Conservation (phyloP, 2,888 invertebrate species). For the Ceramica pisi region DNA sequence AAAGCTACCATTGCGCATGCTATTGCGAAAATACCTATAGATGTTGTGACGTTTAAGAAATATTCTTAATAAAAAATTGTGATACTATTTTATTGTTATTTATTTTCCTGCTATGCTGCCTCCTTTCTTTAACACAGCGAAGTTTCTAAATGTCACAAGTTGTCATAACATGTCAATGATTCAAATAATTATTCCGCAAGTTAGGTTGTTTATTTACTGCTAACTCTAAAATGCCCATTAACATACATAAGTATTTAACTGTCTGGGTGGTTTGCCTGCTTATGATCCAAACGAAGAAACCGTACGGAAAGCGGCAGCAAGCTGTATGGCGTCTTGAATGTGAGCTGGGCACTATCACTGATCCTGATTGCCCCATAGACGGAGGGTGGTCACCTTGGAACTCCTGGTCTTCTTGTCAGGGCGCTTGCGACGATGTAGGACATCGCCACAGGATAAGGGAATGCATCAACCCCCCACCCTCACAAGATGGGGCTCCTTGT, state of each 20-base stretch:
- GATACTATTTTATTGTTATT: conserved; percentile 17
- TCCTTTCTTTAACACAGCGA: not conserved
- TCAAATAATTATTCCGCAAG: not conserved
- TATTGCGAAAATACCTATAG: conserved; percentile 11
- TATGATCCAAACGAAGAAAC: conserved; percentile 73
- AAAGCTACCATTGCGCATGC: not conserved
- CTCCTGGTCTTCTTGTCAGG: conserved; percentile 85
- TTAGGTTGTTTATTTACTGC: not conserved
- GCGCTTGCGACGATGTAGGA: conserved; percentile 86
- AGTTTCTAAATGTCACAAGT: conserved; percentile 11
- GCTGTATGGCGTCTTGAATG: conserved; percentile 86
- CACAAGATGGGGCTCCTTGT: conserved; percentile 84
- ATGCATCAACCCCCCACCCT: conserved; percentile 86
- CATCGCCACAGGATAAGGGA: conserved; percentile 80
- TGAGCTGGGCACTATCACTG: conserved; percentile 81
- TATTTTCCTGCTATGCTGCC: conserved; percentile 7
- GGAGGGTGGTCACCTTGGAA: conserved; percentile 89
- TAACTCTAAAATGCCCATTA: conserved; percentile 32
- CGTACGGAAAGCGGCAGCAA: conserved; percentile 74
- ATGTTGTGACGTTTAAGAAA: conserved; percentile 26
- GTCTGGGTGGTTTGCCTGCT: conserved; percentile 47
- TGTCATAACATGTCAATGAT: conserved; percentile 31
- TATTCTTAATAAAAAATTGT: conserved; percentile 22
- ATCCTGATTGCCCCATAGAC: conserved; percentile 85
- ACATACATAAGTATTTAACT: conserved; percentile 47